A percentile compares a stretch with the other conserved stretches of the same genome.
Evolutionary conservation across 2,113 vertebrate genomes (phyloP).

Genomic region (Ciconia boyciana): DNA sequence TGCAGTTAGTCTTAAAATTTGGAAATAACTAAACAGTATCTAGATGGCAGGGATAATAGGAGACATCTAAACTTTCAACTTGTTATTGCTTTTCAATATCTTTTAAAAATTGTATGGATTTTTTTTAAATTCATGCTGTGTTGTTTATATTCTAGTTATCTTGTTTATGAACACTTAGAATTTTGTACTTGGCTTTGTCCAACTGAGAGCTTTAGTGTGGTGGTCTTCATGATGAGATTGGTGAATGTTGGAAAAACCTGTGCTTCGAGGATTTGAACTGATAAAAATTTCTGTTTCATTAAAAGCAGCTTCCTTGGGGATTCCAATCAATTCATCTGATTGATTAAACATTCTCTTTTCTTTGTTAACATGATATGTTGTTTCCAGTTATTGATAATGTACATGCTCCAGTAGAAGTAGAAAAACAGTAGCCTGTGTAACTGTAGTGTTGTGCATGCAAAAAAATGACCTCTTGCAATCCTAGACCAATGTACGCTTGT

Average conservation of each 20-base stretch:
- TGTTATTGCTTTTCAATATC: neutral
- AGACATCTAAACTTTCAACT: neutral
- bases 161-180: neutral
- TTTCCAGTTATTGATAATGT: neutral
- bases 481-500: neutral
- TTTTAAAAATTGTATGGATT: neutral
- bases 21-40: neutral
- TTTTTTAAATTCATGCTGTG: neutral
- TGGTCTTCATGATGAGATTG: neutral
- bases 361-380: neutral
- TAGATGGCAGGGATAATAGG: neutral
- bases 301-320: neutral
- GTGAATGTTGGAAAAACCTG: neutral
- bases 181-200: neutral
- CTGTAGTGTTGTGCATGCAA: fast-evolving
- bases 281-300: neutral
- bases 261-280: neutral
- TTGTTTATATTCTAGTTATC: neutral
- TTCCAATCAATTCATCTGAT: neutral
- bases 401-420: neutral
- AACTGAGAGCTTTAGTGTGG: neutral
- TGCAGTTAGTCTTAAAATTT: neutral
- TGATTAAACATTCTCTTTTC: neutral
- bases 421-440: neutral
- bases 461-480: neutral